These are phyloP conservation scores for Megalops atlanticus DNA, from an alignment of 2,113 vertebrate genomes.

Conservation along the genomic window DNA sequence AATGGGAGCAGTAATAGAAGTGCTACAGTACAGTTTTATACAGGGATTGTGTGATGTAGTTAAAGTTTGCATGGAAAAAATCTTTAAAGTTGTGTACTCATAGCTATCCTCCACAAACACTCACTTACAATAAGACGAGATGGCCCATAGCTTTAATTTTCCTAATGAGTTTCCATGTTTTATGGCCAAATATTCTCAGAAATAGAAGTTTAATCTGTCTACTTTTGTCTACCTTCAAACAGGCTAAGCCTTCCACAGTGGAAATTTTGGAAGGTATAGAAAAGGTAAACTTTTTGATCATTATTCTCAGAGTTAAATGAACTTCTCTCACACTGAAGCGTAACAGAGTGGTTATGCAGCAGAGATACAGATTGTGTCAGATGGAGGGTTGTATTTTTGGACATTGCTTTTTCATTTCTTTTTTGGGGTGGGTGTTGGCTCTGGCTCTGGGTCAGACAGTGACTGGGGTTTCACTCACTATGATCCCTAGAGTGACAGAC, in stretches of 20 bases:
- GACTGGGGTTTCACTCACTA: not conserved
- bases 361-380: not conserved
- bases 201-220: not conserved
- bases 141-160: too few species aligned
- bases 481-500: not conserved
- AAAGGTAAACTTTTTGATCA: constrained; percentile 74
- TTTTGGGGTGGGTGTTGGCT: not conserved
- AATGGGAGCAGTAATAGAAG: too few species aligned
- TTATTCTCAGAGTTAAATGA: not conserved
- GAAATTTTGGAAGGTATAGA: constrained; percentile 90
- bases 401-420: not conserved
- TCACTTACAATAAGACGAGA: too few species aligned
- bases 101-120: too few species aligned
- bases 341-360: not conserved
- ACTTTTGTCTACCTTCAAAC: constrained; percentile 48
- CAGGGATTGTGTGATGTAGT: too few species aligned
- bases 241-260: constrained; percentile 89
- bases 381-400: not conserved
- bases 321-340: not conserved
- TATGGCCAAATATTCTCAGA: too few species aligned
- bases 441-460: not conserved
- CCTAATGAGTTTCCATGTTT: too few species aligned
- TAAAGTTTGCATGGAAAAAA: too few species aligned
- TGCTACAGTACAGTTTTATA: too few species aligned
- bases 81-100: too few species aligned